Conservation (phyloP, 2,888 invertebrate genomes). For the Caenorhabditis afra region DNA sequence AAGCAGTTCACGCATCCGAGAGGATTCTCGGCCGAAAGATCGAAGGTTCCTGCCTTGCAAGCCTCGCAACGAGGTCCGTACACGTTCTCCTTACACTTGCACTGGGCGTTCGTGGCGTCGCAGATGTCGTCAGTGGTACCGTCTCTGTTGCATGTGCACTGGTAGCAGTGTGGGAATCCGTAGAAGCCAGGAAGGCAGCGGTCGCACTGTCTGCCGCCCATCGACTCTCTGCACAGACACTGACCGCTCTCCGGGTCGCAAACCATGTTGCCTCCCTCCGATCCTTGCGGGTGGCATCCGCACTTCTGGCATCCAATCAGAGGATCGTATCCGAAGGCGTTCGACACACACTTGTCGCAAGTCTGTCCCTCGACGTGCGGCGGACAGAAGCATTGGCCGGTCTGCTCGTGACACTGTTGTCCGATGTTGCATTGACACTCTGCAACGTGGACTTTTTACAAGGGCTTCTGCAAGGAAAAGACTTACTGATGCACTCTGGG, state of each 20-base stretch:
- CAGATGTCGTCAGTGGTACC: conserved; percentile 89
- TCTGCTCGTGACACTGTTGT: conserved; percentile 91
- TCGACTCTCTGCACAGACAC: conserved; percentile 91
- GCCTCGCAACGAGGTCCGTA: conserved; percentile 88
- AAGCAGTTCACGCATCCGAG: conserved; percentile 96
- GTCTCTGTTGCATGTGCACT: conserved; percentile 83
- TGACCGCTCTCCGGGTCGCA: conserved; percentile 92
- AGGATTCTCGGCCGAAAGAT: conserved; percentile 89
- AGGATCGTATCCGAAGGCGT: conserved; percentile 93
- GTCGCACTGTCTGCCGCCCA: conserved; percentile 92
- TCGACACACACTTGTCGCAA: conserved; percentile 91
- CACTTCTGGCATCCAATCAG: conserved; percentile 96
- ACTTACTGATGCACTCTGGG: conserved; percentile 87
- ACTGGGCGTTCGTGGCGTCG: conserved; percentile 87
- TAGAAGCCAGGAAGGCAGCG: conserved; percentile 87
- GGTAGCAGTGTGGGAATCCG: conserved; percentile 91
- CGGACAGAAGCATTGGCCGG: conserved; percentile 94
- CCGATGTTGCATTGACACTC: conserved; percentile 85
- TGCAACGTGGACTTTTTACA: conserved; percentile 73
- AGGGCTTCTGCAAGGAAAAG: not conserved
- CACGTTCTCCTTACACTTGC: conserved; percentile 89
- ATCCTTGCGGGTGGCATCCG: conserved; percentile 90
- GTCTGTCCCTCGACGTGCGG: conserved; percentile 90
- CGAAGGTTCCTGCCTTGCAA: conserved; percentile 92
- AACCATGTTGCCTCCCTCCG: conserved; percentile 86